Evolutionary conservation across 2,113 vertebrate species (phyloP).

Genomic region (Mormyrus lacerda): DNA sequence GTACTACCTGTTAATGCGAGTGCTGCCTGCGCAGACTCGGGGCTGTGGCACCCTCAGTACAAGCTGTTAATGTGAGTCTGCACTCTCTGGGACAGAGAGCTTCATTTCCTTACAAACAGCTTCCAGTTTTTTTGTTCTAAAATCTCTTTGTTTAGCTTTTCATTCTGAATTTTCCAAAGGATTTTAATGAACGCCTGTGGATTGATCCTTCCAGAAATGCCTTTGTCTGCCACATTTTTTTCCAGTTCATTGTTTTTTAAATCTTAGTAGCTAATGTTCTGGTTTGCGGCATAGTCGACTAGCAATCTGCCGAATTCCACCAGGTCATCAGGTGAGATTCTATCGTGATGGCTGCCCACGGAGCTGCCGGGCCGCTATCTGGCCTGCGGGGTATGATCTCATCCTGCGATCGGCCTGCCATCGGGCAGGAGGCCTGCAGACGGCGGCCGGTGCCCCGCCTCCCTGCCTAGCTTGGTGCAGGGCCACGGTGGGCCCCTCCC

Average conservation of each 20-base stretch:
- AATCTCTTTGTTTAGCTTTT: no score
- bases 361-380: no score
- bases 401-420: neutral
- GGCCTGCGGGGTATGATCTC: neutral
- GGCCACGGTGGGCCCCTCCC: neutral
- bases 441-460: conserved; percentile 32
- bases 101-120: no score
- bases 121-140: no score
- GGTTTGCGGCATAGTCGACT: neutral
- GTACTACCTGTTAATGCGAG: no score
- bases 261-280: neutral
- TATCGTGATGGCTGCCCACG: conserved; percentile 29
- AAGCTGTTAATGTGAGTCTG: neutral
- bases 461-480: conserved; percentile 33
- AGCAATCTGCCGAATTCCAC: neutral
- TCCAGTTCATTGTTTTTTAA: neutral
- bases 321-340: neutral
- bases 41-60: rapidly evolving
- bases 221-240: neutral
- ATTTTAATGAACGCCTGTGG: neutral
- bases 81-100: no score
- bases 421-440: conserved; percentile 17
- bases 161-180: neutral
- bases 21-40: no score
- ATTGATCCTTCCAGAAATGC: neutral